Evolutionary conservation across 2,888 invertebrate species (phyloP), one percentile per base, ranked within the genome.

Genomic region (Chymomyza caudatula): DNA sequence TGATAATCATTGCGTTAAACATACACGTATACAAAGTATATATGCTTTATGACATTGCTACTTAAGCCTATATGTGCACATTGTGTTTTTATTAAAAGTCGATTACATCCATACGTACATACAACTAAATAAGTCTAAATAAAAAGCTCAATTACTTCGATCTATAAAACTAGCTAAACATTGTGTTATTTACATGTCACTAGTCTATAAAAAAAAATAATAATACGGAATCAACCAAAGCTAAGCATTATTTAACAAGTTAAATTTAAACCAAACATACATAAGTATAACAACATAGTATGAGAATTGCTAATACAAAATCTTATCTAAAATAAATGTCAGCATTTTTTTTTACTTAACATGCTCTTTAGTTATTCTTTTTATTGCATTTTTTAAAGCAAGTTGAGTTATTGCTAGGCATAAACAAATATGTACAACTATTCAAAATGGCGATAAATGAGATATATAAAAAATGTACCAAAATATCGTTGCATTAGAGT

Each of bases 161-260:
- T 17, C 3, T 8, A 47, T 47, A 47, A 6, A 47, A 47, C 47
- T 13, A 47, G 15, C 15, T 47, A 8, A 47, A 17, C 47, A 15
- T 47, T 17, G 15, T 8, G 15, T 19, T 47, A 47, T 47, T 17
- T 47, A 47, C 47, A 47, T 47, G 13, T 6, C 8, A 37, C 8
- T 37, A 37, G 29, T 37, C 11, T 8, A 44, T 44, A 5, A 17
- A 44, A 44, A 47, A 47, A 63, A 71, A 61, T 64, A 56, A 37
- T n/a, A 11, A 37, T 37, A 37, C 43, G 58, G 17, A 47, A 42
- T 29, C 44, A 42, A 60, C 60, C 61, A 55, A 69, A 73, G 82
- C 76, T 78, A 79, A 85, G 74, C 73, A 79, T 74, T 85, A 79
- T 85, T 71, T 76, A 80, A 80, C 85, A 80, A 80, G 71, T 71